Percentiles rank a stretch among this genome's conserved stretches.
phyloP scores from a whole-genome alignment of 2,113 vertebrate genomes.

The Nyctereutes procyonoides region DNA sequence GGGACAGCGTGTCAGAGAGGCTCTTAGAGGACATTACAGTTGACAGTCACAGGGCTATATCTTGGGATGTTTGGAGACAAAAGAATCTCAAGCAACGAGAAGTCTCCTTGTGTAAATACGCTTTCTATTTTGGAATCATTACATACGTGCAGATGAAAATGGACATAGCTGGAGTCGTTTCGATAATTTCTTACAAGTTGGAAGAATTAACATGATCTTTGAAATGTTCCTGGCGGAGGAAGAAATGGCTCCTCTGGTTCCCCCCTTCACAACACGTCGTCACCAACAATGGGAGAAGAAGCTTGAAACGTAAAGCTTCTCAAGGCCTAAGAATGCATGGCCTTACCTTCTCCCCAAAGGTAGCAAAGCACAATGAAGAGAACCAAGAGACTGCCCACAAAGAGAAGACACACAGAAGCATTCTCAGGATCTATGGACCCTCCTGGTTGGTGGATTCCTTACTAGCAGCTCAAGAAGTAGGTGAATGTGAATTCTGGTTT shows the following conservation, averaged over 20 bases:
- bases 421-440: not conserved
- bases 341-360: not conserved
- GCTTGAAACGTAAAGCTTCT: not conserved
- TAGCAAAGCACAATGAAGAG: not conserved
- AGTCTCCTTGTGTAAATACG: not conserved
- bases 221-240: not conserved
- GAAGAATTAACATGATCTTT: not conserved
- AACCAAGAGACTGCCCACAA: rapidly evolving
- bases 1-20: not conserved
- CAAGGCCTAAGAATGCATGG: not conserved
- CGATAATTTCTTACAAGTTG: not conserved
- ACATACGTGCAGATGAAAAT: not conserved
- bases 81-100: not conserved
- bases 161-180: not conserved
- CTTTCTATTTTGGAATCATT: not conserved
- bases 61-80: not conserved
- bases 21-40: not conserved
- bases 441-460: not conserved
- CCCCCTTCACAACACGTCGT: not conserved
- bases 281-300: not conserved
- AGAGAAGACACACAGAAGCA: not conserved
- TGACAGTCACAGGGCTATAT: not conserved
- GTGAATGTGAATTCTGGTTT: not conserved
- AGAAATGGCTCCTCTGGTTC: not conserved
- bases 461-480: not conserved